Evolutionary conservation across 1,140 invertebrate genomes (phyloP), one percentile per base, ranked within the genome.

Genomic region (Triops longicaudatus): DNA sequence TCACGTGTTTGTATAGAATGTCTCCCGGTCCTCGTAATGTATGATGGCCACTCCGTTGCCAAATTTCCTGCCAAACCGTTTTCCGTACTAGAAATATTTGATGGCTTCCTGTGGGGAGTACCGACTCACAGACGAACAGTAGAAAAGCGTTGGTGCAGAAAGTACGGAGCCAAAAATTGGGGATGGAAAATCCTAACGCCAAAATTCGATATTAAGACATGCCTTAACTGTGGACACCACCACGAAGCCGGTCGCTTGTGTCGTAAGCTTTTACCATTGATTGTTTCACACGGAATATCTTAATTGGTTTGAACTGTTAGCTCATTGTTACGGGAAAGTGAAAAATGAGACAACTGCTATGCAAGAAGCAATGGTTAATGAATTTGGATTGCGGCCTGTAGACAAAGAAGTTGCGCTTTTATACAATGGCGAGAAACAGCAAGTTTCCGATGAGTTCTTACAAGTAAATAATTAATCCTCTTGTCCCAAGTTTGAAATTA

Each of bases 341-440:
- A 90, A 89, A 81, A 82, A 86, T 74, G 94, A 96, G 87, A 96
- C 93, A 0, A 84, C 90, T 84, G 84, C 86, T 78, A 92, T 96
- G 84, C 89, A 93, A 84, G 86, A 90, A 9, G 86, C 88, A 79
- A 94, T 96, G 79, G 83, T 89, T 81, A 83, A 89, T 71, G 86
- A 92, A 80, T 83, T 94, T 14, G 88, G 89, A 73, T 81, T 92
- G 17, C 83, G 87, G 11, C 91, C 92, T 6, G 87, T 95, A 72
- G 92, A 95, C 82, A 86, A 93, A 82, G 92, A 96, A 84, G 91
- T 97, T 1, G 85, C 93, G 72, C 90, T 96, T 6, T 82, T 95
- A 1, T 97, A 96, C 83, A 87, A 94, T 82, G 90, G 90, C 75
- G 94, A 96, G 83, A 89, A 87, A 80, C 80, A 86, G 26, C 84